Conservation (phyloP, 2,113 vertebrate genomes). For the Puma concolor region DNA sequence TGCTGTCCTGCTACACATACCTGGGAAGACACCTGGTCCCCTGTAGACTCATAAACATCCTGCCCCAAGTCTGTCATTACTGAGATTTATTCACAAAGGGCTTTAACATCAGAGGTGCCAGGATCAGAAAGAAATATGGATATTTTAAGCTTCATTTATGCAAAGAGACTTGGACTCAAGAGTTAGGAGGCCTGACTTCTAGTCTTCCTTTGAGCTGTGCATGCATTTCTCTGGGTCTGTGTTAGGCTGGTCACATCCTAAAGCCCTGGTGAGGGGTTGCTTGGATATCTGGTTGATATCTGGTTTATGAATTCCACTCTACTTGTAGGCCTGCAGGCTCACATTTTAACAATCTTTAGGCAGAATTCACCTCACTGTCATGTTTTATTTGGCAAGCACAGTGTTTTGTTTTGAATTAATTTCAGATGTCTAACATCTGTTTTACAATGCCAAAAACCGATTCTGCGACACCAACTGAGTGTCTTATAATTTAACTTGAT, state of each 20-base stretch:
- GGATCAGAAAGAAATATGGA: neutral
- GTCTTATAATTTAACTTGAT: neutral
- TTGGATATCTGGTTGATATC: neutral
- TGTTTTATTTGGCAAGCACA: neutral
- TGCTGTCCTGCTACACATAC: neutral
- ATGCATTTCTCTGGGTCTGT: neutral
- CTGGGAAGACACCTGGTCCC: neutral
- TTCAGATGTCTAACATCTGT: neutral
- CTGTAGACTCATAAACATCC: neutral
- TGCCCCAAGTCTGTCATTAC: neutral
- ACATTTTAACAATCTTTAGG: neutral
- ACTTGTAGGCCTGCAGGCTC: neutral
- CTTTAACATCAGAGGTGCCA: neutral
- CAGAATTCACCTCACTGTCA: neutral
- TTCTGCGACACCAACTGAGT: neutral
- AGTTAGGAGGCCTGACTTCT: neutral
- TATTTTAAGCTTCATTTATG: neutral
- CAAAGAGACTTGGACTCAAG: neutral
- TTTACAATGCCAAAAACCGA: neutral
- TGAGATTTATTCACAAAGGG: neutral
- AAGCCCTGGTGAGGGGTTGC: neutral
- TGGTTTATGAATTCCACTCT: neutral
- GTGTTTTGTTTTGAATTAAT: conserved; percentile 3
- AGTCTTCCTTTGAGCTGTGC: neutral
- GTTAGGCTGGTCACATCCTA: neutral